Base-by-base conservation (phyloP, 2,797 vertebrate genomes). In the Mormyrops attenuatus region DNA sequence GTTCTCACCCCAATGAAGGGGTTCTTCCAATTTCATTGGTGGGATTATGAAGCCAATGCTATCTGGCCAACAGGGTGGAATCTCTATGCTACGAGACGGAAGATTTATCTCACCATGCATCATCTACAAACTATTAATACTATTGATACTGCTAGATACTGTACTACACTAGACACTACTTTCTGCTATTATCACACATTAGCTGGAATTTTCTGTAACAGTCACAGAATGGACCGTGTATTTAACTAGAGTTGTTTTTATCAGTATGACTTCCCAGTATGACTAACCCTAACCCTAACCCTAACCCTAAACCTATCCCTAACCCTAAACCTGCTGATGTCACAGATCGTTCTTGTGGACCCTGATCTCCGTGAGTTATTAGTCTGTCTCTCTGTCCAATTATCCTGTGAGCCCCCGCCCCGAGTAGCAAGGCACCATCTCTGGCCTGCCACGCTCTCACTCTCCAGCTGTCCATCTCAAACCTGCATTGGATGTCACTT, bases 1-100 rank as follows among this genome's bases (percentile, higher is more conserved):
- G 84, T 87, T 49, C 84, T 63, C 66, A n/a, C 49, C 86, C 69
- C 57, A 90, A 88, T 84, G 13, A 88, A 88, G 73, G 86, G 73
- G 87, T 20, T 41, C 44, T 49, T 2, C 82, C 50, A 41, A 53
- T 88, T 90, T 63, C 53, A 22, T 87, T 34, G 50, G 53, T 57
- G 69, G n/a, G 53, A 88, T 66, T 88, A 60, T 88, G 57, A 60
- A 20, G 13, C 22, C 17, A 17, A 9, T 41, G 49, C n/a, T 52
- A 88, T 84, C 86, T 52, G 30, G 84, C 53, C 80, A 88, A 50
- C 52, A 63, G 30, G 53, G 57, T 55, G 53, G 30, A 63, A 82
- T 22, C n/a, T 3, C 88, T 80, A n/a, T 38, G 69, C 41, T 20
- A n/a, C n/a, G n/a, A 44, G 34, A 38, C n/a, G 15, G 80, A 85